Base-by-base conservation (phyloP, 2,888 invertebrate species). In the Platynereis dumerilii region DNA sequence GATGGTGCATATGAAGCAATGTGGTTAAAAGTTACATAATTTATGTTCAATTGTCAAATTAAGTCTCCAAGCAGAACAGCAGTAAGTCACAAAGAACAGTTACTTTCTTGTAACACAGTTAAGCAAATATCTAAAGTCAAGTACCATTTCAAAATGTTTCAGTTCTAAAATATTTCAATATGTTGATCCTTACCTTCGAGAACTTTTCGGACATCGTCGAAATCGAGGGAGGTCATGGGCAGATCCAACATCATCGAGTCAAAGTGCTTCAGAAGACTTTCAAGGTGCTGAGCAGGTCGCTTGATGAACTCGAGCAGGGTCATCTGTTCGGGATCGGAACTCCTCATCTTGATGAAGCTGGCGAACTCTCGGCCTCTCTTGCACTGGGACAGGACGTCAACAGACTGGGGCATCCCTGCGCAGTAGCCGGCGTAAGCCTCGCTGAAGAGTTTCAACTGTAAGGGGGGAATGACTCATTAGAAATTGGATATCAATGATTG, bases 391-490 rank as follows among this genome's bases (percentile, higher is more conserved):
- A 72, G 56, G 3, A 65, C 28, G n/a, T 42, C 28, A 27, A 71
- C 45, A 52, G 81, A 78, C 2, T 73, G 71, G 10, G 70, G 68
- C n/a, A 81, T 68, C 26, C 81, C 81, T 34, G 70, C 70, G n/a
- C 79, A 78, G 62, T 82, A 82, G 22, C 74, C 68, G 55, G 79
- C 78, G 62, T 81, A 81, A 7, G 78, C 78, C 58, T 80, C 79
- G 57, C 77, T 76, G 53, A 80, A 62, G 76, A 80, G 74, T 66
- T 77, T 75, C 17, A 78, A 71, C 69, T 75, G 29, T 26, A 76
- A 76, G 5, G 34, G n/a, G n/a, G n/a, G n/a, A n/a, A n/a, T n/a
- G n/a, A n/a, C n/a, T n/a, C 12, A 42, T 15, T 10, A 42, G 42
- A 15, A 10, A 42, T 15, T 42, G 42, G n/a, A n/a, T n/a, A n/a